Percentiles rank a stretch among this genome's conserved stretches.
Conservation (phyloP, 2,797 vertebrate species). For the Sebastes hopkinsi region DNA sequence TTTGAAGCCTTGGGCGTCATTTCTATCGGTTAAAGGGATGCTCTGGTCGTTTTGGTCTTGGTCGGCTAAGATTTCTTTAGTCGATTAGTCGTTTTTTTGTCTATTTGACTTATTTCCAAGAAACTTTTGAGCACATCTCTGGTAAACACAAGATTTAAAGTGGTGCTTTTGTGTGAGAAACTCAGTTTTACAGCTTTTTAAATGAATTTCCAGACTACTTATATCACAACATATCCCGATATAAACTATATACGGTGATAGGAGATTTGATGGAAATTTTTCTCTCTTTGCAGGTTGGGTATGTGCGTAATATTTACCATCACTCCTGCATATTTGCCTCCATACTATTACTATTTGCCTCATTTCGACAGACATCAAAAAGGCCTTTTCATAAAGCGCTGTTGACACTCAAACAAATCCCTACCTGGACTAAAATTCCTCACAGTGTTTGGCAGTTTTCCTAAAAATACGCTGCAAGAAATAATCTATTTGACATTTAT, state of each 20-base stretch:
- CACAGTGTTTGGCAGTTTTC: neutral
- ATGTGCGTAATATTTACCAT: neutral
- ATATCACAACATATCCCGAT: neutral
- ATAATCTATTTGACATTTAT: neutral
- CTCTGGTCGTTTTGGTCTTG: no score
- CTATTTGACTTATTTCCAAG: no score
- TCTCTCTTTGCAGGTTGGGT: neutral
- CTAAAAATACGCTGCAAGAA: neutral
- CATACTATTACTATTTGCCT: slow-evolving; percentile 25
- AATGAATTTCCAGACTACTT: neutral
- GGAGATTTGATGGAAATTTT: neutral
- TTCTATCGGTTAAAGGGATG: no score
- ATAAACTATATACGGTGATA: neutral
- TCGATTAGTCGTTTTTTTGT: no score
- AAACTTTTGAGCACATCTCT: no score
- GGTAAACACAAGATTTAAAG: no score
- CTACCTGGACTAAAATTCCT: neutral
- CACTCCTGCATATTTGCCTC: slow-evolving; percentile 25
- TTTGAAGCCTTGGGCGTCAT: no score
- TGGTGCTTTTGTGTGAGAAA: no score
- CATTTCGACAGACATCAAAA: slow-evolving; percentile 52
- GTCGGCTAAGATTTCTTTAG: no score
- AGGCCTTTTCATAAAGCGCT: slow-evolving; percentile 39
- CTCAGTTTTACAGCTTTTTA: neutral
- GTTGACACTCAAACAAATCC: slow-evolving; percentile 40